Conservation (phyloP, 2,888 invertebrate species). For the Andrena bicolor region DNA sequence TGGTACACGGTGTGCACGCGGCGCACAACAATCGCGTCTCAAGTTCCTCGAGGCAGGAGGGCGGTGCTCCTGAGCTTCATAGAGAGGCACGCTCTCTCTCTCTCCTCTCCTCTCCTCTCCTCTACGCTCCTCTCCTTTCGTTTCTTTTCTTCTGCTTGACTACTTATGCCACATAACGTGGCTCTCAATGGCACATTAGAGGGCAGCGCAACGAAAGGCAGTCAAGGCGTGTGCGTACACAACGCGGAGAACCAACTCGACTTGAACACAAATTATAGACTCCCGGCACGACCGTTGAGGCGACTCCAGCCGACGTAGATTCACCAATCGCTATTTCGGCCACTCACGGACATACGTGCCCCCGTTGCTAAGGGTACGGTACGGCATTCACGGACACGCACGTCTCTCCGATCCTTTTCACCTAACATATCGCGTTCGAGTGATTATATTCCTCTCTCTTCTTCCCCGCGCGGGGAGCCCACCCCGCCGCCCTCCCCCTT, state of each 20-base stretch:
- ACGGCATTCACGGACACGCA: conserved; percentile 76
- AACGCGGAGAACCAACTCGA: conserved; percentile 69
- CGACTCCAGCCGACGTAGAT: conserved; percentile 66
- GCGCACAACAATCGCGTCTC: conserved; percentile 84
- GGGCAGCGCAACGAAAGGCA: conserved; percentile 76
- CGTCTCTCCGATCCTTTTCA: conserved; percentile 76
- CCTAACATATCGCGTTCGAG: conserved; percentile 57
- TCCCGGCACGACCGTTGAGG: conserved; percentile 82
- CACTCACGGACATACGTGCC: conserved; percentile 54
- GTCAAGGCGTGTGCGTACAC: conserved; percentile 71
- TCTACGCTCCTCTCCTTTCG: conserved; percentile 38
- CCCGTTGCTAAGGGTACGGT: conserved; percentile 54
- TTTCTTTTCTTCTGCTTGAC: conserved; percentile 68
- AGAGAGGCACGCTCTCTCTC: conserved; percentile 41
- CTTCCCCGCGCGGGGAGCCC: conserved; percentile 38
- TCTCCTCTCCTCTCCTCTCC: conserved; percentile 45
- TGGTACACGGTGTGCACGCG: conserved; percentile 80
- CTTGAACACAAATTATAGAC: conserved; percentile 83
- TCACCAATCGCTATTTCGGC: conserved; percentile 69
- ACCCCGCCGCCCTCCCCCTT: conserved; percentile 49
- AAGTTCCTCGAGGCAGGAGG: conserved; percentile 84
- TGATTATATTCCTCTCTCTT: conserved; percentile 53
- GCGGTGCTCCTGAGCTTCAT: conserved; percentile 74
- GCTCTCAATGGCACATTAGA: conserved; percentile 78
- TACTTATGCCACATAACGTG: conserved; percentile 72